These are phyloP conservation scores for Chiridota heheva DNA, from an alignment of 35 echinoderm and acorn worm species.

Conservation along the genomic window DNA sequence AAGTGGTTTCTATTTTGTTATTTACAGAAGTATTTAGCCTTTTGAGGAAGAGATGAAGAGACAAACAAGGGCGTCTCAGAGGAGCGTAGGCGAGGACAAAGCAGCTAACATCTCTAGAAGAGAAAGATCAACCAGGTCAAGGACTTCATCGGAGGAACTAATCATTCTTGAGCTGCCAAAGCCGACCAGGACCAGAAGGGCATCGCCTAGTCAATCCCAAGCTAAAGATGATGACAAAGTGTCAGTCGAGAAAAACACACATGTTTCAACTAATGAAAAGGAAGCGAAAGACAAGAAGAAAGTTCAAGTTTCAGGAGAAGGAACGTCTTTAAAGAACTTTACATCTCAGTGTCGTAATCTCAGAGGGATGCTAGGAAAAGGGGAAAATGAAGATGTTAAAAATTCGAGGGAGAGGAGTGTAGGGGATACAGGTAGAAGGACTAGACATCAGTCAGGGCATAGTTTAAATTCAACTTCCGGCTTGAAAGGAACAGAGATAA, in stretches of 20 bases:
- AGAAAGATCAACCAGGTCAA: constrained; percentile 75
- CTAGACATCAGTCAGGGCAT: too few species aligned
- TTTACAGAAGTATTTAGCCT: too few species aligned
- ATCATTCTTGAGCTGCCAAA: constrained; percentile 54
- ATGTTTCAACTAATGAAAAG: background rate
- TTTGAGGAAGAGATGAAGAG: too few species aligned
- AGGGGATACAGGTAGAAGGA: too few species aligned
- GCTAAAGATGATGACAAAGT: too few species aligned
- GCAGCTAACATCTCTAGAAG: background rate
- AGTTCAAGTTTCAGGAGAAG: background rate
- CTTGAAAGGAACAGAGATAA: background rate
- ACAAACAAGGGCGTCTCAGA: constrained; percentile 10
- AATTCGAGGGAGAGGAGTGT: too few species aligned
- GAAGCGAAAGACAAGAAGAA: background rate
- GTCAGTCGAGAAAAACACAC: background rate
- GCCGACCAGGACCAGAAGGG: background rate
- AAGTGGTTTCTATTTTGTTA: too few species aligned
- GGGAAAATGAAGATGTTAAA: background rate
- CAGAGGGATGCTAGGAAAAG: background rate
- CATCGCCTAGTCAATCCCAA: too few species aligned
- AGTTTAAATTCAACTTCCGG: background rate
- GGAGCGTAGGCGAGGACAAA: constrained; percentile 12
- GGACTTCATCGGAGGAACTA: constrained; percentile 70
- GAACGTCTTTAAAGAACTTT: background rate
- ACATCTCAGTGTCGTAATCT: background rate